Conservation (phyloP, 1,140 invertebrate genomes). For the Drosophila elegans region DNA sequence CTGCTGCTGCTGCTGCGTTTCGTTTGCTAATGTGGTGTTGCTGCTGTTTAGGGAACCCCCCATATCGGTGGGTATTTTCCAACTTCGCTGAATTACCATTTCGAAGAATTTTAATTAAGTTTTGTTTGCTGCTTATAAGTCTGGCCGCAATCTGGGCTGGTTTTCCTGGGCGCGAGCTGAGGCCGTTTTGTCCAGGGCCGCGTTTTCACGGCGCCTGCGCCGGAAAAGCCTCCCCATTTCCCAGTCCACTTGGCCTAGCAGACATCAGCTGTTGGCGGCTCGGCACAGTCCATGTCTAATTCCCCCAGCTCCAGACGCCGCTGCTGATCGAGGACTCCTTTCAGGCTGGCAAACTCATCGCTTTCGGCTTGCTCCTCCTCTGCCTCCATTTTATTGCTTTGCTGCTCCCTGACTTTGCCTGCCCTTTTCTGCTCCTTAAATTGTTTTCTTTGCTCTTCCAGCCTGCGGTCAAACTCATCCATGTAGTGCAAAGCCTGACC, state of each 20-base stretch:
- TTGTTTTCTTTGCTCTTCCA: conserved; percentile 21
- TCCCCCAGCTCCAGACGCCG: conserved; percentile 70
- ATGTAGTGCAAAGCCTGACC: conserved; percentile 85
- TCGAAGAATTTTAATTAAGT: conserved; percentile 7
- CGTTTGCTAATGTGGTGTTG: conserved; percentile 38
- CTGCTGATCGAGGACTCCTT: conserved; percentile 54
- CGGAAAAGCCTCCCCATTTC: conserved; percentile 49
- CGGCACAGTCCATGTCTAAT: conserved; percentile 66
- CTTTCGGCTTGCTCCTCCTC: conserved; percentile 27
- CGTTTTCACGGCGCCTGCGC: conserved; percentile 55
- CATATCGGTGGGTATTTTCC: conserved; percentile 77
- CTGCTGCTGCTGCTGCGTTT: conserved; percentile 65
- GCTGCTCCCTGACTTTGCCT: not conserved
- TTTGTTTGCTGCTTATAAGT: conserved; percentile 1
- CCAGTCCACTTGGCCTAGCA: conserved; percentile 36
- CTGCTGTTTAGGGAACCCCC: conserved; percentile 47
- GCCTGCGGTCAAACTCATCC: conserved; percentile 85
- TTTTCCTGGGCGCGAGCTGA: conserved; percentile 55
- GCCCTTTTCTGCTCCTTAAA: conserved; percentile 4
- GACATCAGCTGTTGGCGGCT: conserved; percentile 43
- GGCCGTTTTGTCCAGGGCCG: conserved; percentile 52
- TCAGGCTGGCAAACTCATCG: conserved; percentile 49
- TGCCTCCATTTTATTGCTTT: conserved; percentile 17
- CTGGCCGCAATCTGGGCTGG: conserved; percentile 29
- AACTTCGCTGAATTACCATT: conserved; percentile 83